Conservation (phyloP, 1,140 invertebrate genomes). For the Ridgeia piscesae region DNA sequence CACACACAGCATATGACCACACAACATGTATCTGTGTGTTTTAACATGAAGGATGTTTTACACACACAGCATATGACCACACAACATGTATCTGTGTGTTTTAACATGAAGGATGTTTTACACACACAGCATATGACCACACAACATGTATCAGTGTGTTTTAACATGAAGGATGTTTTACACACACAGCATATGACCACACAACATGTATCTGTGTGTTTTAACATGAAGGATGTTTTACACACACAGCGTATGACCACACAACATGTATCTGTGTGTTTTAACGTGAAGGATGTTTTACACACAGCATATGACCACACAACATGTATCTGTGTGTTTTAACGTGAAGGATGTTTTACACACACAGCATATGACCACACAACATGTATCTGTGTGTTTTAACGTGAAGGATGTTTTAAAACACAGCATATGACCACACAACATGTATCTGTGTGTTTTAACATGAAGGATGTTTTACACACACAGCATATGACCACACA, state of each 20-base stretch:
- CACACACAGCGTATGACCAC: background rate
- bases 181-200: background rate
- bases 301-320: background rate
- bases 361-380: background rate
- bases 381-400: background rate
- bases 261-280: too few relatives aligned
- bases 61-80: background rate
- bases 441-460: background rate
- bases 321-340: background rate
- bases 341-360: slow-evolving; percentile 12
- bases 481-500: background rate
- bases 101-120: slow-evolving; percentile 6
- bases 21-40: too few relatives aligned
- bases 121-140: background rate
- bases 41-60: slow-evolving; percentile 6
- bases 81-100: too few relatives aligned
- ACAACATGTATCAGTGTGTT: too few relatives aligned
- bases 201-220: too few relatives aligned
- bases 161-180: slow-evolving; percentile 6
- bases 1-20: background rate
- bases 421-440: background rate
- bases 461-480: slow-evolving; percentile 8
- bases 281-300: slow-evolving; percentile 9
- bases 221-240: slow-evolving; percentile 6
- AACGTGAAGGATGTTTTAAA: slow-evolving; percentile 37